Conservation (phyloP, 2,797 vertebrate genomes). For the Menidia menidia region DNA sequence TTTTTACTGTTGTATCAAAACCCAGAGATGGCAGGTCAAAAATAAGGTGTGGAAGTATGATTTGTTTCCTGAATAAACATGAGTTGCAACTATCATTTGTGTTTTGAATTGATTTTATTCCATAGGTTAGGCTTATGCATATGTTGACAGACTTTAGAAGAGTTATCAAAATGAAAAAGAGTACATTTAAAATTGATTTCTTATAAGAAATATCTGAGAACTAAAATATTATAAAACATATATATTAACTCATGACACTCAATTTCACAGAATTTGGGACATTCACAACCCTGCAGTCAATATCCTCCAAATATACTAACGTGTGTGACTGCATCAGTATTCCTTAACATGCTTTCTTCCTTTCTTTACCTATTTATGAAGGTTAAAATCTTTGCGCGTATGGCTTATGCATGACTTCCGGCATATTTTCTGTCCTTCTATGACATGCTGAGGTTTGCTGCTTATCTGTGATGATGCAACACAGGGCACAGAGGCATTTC, state of each 20-base stretch:
- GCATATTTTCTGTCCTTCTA: background rate
- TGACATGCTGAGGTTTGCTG: constrained; percentile 2
- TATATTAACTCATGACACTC: background rate
- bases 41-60: constrained; percentile 77
- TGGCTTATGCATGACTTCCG: background rate
- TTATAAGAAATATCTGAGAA: too few species aligned
- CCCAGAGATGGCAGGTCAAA: constrained; percentile 79
- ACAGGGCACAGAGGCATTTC: constrained; percentile 26
- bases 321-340: background rate
- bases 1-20: constrained; percentile 82
- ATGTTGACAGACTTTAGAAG: too few species aligned
- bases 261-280: background rate
- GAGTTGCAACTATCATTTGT: constrained; percentile 73
- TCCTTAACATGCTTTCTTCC: background rate
- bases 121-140: background rate
- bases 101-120: constrained; percentile 5
- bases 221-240: too few species aligned
- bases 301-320: background rate
- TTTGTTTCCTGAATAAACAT: constrained; percentile 85
- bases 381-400: background rate
- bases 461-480: constrained; percentile 20
- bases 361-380: background rate
- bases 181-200: too few species aligned
- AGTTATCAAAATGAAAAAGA: too few species aligned
- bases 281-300: background rate